These are phyloP conservation scores for Brachymystax lenok DNA, from an alignment of 2,797 vertebrate species.

Conservation along the genomic window DNA sequence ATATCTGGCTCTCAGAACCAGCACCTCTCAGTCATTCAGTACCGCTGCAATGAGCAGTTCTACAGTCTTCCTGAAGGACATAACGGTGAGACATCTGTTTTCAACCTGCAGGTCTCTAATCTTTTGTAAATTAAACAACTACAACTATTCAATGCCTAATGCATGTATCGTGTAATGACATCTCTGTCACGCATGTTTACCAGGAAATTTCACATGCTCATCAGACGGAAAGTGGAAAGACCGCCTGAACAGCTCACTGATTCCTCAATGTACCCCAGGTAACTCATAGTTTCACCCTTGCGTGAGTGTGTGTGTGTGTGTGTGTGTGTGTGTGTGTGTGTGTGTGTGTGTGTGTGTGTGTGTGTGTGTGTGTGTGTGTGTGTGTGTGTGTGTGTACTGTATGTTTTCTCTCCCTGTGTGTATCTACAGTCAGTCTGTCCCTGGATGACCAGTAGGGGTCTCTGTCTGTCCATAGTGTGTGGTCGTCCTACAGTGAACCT, in stretches of 20 bases:
- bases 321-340: too few relatives aligned
- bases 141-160: neutral
- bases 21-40: conserved; percentile 69
- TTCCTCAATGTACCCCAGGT: conserved; percentile 68
- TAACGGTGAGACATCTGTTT: conserved; percentile 34
- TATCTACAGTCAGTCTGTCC: neutral
- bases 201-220: conserved; percentile 66
- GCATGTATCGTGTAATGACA: neutral
- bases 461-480: conserved; percentile 63
- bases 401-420: too few relatives aligned
- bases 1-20: conserved; percentile 67
- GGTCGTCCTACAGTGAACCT: conserved; percentile 47
- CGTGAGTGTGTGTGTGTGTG: neutral
- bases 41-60: conserved; percentile 71
- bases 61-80: conserved; percentile 48
- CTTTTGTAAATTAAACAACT: neutral
- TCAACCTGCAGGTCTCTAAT: neutral
- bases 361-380: too few relatives aligned
- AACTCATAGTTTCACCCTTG: conserved; percentile 16
- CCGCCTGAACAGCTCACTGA: conserved; percentile 24
- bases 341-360: too few relatives aligned
- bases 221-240: conserved; percentile 68
- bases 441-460: neutral
- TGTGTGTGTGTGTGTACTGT: too few relatives aligned
- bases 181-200: conserved; percentile 12